phyloP scores from a whole-genome alignment of 2,113 vertebrate species.

The Tragelaphus strepsiceros region DNA sequence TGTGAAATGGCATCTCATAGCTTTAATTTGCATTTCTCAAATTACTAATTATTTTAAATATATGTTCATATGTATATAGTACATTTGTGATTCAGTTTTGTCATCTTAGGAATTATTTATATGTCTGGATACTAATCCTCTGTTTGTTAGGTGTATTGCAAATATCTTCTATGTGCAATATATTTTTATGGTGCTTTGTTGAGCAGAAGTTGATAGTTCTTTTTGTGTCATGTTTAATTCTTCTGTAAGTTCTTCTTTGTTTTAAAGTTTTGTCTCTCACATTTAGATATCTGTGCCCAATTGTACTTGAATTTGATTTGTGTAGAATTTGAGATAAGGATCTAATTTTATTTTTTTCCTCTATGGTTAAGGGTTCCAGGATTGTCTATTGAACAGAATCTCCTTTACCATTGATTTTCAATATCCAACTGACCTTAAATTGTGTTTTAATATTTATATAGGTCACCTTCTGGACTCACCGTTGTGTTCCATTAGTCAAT shows the following conservation, averaged over 20 bases:
- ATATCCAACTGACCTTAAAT: not conserved
- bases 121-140: not conserved
- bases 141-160: not conserved
- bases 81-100: not conserved
- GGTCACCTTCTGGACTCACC: not conserved
- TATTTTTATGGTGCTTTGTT: not conserved
- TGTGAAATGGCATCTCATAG: not conserved
- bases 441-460: not conserved
- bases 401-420: not conserved
- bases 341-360: not conserved
- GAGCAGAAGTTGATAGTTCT: not conserved
- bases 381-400: not conserved
- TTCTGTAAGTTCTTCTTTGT: not conserved
- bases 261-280: not conserved
- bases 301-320: not conserved
- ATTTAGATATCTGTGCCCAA: not conserved
- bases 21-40: not conserved
- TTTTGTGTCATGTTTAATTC: not conserved
- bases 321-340: not conserved
- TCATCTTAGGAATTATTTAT: not conserved
- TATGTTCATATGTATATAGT: not conserved
- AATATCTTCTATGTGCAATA: not conserved
- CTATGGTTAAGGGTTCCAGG: not conserved
- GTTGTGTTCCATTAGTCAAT: not conserved
- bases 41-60: not conserved